Conservation (phyloP, 2,797 vertebrate species). For the Ctenopoma multispine region DNA sequence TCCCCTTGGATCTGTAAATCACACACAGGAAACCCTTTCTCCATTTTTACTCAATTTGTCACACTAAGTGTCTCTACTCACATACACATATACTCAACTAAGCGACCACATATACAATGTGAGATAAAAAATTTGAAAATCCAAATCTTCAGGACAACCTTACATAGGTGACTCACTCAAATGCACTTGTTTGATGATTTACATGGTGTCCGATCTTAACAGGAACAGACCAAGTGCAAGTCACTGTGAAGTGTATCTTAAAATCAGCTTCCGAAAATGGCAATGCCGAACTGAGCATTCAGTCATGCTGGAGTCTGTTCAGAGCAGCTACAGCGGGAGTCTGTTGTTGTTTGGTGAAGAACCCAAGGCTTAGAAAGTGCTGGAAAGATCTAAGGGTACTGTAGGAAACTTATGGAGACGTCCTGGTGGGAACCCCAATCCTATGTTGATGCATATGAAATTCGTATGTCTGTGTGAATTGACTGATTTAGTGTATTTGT, state of each 20-base stretch:
- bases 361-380: too few relatives aligned
- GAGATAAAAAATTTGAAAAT: neutral
- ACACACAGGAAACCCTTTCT: slow-evolving; percentile 73
- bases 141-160: neutral
- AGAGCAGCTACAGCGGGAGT: neutral
- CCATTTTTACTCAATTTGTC: slow-evolving; percentile 30
- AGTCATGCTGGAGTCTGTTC: neutral
- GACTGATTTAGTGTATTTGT: too few relatives aligned
- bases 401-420: neutral
- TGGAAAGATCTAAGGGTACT: neutral
- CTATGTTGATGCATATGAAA: too few relatives aligned
- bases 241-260: neutral
- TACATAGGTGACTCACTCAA: neutral
- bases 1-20: slow-evolving; percentile 78
- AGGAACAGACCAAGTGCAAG: neutral
- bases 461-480: too few relatives aligned
- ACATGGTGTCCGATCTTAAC: neutral
- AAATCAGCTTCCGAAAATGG: slow-evolving; percentile 43
- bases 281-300: neutral
- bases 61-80: slow-evolving; percentile 2
- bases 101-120: neutral
- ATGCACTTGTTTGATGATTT: too few relatives aligned
- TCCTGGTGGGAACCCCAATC: neutral
- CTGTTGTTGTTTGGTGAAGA: neutral
- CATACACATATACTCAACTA: neutral